These are phyloP conservation scores for Notodonta ziczac DNA, from an alignment of 2,888 invertebrate genomes.

Conservation along the genomic window DNA sequence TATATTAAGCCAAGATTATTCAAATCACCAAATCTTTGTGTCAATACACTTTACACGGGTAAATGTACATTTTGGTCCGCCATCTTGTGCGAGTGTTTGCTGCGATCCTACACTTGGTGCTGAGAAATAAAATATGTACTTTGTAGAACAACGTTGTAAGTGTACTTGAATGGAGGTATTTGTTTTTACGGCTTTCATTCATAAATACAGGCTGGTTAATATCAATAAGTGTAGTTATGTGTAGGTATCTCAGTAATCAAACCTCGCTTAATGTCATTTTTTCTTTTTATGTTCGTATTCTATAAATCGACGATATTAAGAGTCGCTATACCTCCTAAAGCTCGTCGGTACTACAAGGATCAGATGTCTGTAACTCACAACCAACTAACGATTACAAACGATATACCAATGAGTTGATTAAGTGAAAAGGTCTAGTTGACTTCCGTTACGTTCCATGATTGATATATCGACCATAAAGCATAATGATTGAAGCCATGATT, in stretches of 20 bases:
- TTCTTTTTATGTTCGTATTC: too few relatives aligned
- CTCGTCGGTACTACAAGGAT: neutral
- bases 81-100: slow-evolving; percentile 59
- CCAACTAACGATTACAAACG: neutral
- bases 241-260: too few relatives aligned
- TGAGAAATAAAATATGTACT: slow-evolving; percentile 55
- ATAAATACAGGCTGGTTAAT: neutral
- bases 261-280: too few relatives aligned
- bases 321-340: neutral
- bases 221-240: neutral
- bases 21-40: slow-evolving; percentile 55
- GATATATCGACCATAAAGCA: slow-evolving; percentile 1
- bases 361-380: neutral
- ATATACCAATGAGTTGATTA: slow-evolving; percentile 4
- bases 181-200: slow-evolving; percentile 30
- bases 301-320: too few relatives aligned
- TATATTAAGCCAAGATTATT: slow-evolving; percentile 26
- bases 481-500: neutral
- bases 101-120: slow-evolving; percentile 45
- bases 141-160: slow-evolving; percentile 50
- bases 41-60: slow-evolving; percentile 55
- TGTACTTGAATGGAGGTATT: slow-evolving; percentile 37
- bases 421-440: slow-evolving; percentile 4
- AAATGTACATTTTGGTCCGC: slow-evolving; percentile 59
- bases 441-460: slow-evolving; percentile 5